A percentile compares a stretch with the other conserved stretches of the same genome.
phyloP scores from a whole-genome alignment of 2,888 invertebrate species.

The Acleris emargana region DNA sequence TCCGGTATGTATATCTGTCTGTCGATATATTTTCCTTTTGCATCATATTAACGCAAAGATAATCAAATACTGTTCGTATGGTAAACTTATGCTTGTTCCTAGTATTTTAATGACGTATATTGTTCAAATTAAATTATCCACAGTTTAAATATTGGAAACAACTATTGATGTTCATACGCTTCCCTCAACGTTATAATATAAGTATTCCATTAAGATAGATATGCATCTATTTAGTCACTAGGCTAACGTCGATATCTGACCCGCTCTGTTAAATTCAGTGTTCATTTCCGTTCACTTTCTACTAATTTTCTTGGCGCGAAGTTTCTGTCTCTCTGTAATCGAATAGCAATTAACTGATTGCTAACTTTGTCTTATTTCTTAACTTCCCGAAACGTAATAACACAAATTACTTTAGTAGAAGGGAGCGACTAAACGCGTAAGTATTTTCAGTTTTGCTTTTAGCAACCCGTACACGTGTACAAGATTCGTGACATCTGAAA shows the following conservation, averaged over 20 bases:
- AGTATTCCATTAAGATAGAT: too few species aligned
- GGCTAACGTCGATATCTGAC: slow-evolving; percentile 9
- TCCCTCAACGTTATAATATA: too few species aligned
- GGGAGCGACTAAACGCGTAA: slow-evolving; percentile 27
- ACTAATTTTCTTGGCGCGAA: slow-evolving; percentile 34
- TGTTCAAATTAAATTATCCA: too few species aligned
- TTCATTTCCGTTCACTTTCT: slow-evolving; percentile 25
- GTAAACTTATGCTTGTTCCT: not conserved
- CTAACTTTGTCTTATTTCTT: slow-evolving; percentile 43
- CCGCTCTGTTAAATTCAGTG: slow-evolving; percentile 27
- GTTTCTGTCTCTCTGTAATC: slow-evolving; percentile 39
- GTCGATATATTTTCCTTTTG: not conserved
- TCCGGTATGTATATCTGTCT: not conserved
- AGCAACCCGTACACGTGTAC: slow-evolving; percentile 13
- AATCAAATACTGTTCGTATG: too few species aligned
- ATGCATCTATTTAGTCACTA: too few species aligned
- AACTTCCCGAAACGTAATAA: slow-evolving; percentile 34
- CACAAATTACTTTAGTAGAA: slow-evolving; percentile 30
- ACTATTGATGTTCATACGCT: too few species aligned
- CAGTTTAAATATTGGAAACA: too few species aligned
- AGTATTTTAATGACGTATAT: too few species aligned
- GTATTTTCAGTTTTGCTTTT: slow-evolving; percentile 23
- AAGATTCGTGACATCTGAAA: slow-evolving; percentile 7
- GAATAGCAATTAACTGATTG: slow-evolving; percentile 51
- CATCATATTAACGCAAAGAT: too few species aligned